Conservation (phyloP, 1,140 invertebrate species). For the Zelostemma sp. region DNA sequence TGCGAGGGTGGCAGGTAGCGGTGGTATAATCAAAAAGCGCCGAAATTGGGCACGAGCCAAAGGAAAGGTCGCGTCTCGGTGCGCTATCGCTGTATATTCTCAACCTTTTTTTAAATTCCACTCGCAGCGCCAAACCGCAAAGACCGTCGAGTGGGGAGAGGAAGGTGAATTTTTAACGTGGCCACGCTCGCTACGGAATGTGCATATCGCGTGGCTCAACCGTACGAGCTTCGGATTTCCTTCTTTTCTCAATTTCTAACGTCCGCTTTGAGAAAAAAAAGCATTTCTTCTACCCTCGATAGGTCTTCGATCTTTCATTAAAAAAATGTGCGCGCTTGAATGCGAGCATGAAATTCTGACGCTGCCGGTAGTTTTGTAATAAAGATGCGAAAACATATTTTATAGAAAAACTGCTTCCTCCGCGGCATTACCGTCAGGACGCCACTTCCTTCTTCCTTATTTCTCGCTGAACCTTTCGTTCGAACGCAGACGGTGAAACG, state of each 20-base stretch:
- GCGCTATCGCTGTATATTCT: conserved; percentile 24
- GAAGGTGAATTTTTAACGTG: conserved; percentile 37
- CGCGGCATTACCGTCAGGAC: background rate
- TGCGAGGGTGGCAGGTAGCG: conserved; percentile 27
- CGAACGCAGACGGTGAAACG: conserved; percentile 41
- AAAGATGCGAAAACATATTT: conserved; percentile 13
- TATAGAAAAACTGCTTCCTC: conserved; percentile 12
- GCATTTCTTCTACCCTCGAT: background rate
- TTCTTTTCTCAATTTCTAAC: background rate
- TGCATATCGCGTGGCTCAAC: conserved; percentile 25
- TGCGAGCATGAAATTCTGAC: background rate
- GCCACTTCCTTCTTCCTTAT: conserved; percentile 31
- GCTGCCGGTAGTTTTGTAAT: conserved; percentile 17
- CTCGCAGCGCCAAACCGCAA: conserved; percentile 28
- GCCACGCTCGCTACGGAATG: conserved; percentile 25
- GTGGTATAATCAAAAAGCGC: conserved; percentile 33
- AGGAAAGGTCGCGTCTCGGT: conserved; percentile 25
- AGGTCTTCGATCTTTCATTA: background rate
- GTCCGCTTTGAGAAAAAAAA: background rate
- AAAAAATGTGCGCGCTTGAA: background rate
- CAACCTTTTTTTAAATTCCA: conserved; percentile 39
- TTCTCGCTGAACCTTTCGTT: conserved; percentile 39
- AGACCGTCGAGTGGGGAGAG: conserved; percentile 5
- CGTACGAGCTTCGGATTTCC: conserved; percentile 5
- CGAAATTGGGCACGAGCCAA: conserved; percentile 34